These are phyloP conservation scores for Xestoiulus laeticollis DNA, from an alignment of 2,888 invertebrate genomes.

Conservation along the genomic window DNA sequence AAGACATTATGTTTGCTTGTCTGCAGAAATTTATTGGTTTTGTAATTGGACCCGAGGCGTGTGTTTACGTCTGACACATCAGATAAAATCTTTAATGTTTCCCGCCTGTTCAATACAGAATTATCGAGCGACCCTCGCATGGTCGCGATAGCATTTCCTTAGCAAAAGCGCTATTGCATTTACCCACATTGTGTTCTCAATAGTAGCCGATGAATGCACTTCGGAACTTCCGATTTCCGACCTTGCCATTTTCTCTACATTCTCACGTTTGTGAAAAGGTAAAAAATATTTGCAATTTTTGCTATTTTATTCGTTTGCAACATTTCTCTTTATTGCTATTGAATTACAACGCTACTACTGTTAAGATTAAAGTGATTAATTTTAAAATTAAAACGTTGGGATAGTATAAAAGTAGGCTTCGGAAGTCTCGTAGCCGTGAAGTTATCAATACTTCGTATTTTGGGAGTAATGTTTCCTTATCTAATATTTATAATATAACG, in stretches of 20 bases:
- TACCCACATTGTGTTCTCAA: not conserved
- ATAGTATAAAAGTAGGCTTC: too few species aligned
- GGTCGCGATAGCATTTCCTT: not conserved
- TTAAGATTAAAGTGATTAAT: not conserved
- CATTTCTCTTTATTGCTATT: not conserved
- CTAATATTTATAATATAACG: too few species aligned
- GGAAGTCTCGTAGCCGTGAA: too few species aligned
- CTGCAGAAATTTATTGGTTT: too few species aligned
- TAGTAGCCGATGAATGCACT: not conserved
- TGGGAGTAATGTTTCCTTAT: too few species aligned
- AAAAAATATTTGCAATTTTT: not conserved
- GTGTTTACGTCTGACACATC: too few species aligned
- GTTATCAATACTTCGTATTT: too few species aligned
- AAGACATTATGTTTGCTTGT: too few species aligned
- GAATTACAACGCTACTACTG: not conserved
- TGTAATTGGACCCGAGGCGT: too few species aligned
- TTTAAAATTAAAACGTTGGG: not conserved
- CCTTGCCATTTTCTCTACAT: not conserved
- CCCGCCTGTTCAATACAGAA: too few species aligned
- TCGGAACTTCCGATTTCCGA: not conserved
- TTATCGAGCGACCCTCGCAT: not conserved
- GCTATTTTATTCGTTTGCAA: not conserved
- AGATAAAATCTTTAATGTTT: too few species aligned
- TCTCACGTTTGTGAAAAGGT: not conserved
- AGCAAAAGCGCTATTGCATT: not conserved